Conservation (phyloP, 2,113 vertebrate genomes). For the Xiphophorus couchianus region DNA sequence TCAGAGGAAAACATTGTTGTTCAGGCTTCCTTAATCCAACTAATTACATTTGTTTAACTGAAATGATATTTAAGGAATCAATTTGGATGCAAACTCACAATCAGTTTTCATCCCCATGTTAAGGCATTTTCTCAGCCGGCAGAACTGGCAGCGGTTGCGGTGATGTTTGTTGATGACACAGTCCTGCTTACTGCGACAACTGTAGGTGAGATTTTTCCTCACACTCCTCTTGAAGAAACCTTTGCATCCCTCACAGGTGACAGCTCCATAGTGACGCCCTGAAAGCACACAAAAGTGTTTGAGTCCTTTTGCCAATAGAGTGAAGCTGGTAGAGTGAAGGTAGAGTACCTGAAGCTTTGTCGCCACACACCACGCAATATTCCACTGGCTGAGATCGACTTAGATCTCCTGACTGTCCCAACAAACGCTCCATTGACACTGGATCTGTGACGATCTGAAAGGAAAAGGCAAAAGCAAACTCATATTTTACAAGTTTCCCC, state of each 20-base stretch:
- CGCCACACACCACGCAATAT: slow-evolving; percentile 96
- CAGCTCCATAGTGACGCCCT: slow-evolving; percentile 98
- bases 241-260: slow-evolving; percentile 99
- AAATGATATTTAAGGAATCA: not conserved
- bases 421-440: slow-evolving; percentile 91
- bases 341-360: slow-evolving; percentile 94
- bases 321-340: not conserved
- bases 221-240: slow-evolving; percentile 99
- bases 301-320: not conserved
- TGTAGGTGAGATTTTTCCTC: slow-evolving; percentile 96
- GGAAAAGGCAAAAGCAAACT: slow-evolving; percentile 16
- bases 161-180: slow-evolving; percentile 99
- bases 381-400: slow-evolving; percentile 92
- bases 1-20: too few species aligned
- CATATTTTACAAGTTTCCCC: not conserved
- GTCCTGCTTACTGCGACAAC: slow-evolving; percentile 97
- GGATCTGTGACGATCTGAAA: slow-evolving; percentile 95
- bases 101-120: slow-evolving; percentile 99
- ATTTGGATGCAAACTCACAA: slow-evolving; percentile 84
- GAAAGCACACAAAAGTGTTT: slow-evolving; percentile 26
- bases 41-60: not conserved
- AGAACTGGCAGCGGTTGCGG: slow-evolving; percentile 98
- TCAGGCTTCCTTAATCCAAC: too few species aligned
- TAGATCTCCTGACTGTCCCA: slow-evolving; percentile 89
- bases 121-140: slow-evolving; percentile 94